phyloP scores from a whole-genome alignment of 2,888 invertebrate species.

The Heliconius charithonia region DNA sequence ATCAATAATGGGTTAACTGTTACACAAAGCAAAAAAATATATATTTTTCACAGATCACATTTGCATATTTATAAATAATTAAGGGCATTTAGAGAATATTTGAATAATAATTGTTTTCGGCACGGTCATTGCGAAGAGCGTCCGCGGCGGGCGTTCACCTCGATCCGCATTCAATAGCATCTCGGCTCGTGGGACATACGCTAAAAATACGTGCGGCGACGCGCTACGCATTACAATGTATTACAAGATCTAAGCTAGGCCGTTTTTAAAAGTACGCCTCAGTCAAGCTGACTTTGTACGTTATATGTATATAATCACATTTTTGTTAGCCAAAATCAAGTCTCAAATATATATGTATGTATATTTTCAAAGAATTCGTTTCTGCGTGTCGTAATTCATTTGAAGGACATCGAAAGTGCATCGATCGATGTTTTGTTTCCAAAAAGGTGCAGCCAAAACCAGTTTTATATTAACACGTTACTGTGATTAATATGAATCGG shows the following conservation, averaged over 20 bases:
- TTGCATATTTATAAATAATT: not conserved
- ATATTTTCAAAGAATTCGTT: constrained; percentile 6
- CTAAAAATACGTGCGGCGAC: constrained; percentile 61
- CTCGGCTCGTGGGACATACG: constrained; percentile 53
- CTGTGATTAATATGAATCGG: constrained; percentile 46
- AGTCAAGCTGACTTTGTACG: not conserved
- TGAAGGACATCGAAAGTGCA: constrained; percentile 29
- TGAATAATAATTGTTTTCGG: constrained; percentile 39
- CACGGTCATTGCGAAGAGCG: constrained; percentile 47
- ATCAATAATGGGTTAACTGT: too few species aligned
- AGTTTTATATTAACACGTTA: constrained; percentile 43
- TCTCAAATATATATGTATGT: not conserved
- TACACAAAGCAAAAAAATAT: not conserved
- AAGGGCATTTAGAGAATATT: constrained; percentile 26
- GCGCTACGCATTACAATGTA: constrained; percentile 53
- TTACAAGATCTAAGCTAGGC: constrained; percentile 25
- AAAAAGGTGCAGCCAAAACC: constrained; percentile 43
- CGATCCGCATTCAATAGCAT: constrained; percentile 50
- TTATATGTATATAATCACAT: not conserved
- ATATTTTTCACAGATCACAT: not conserved
- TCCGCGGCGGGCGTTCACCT: constrained; percentile 55
- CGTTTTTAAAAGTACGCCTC: not conserved
- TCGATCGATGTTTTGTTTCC: constrained; percentile 37
- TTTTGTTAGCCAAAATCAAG: not conserved
- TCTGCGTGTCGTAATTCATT: constrained; percentile 24